Base-by-base conservation (phyloP, 1,140 invertebrate species). In the Trichonephila clavipes region DNA sequence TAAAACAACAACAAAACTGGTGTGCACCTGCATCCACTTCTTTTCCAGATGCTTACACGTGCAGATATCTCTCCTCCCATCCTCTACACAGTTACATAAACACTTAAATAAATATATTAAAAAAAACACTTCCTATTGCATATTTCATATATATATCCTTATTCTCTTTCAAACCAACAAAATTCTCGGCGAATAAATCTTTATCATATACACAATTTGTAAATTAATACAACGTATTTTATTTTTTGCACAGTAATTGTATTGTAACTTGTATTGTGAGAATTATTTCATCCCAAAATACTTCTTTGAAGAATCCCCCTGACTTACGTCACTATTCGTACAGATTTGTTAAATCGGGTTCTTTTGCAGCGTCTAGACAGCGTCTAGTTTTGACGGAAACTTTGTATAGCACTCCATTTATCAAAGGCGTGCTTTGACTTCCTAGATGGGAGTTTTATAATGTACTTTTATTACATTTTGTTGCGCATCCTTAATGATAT, bases 321-420 rank as follows among this genome's bases (percentile, higher is more conserved):
- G 24, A 16, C 24, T 18, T 77, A 18, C 69, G 7, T 14, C 28
- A 77, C 28, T 77, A 28, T 77, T 77, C 24, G 10, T 24, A 24
- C 12, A 24, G 69, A 77, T 77, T 28, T 10, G 18, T 28, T 34
- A 14, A 28, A 16, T 24, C 69, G 16, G 24, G 28, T 77, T 77
- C 28, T 40, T 12, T 24, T 8, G 24, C 64, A 24, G 6, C 64
- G 69, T 77, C 69, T 77, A 77, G 69, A 77, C 69, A 12, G 69
- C 16, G 69, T 77, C 69, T 77, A 14, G 69, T 77, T 77, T 77
- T 16, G 16, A 14, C 69, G 69, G 69, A 77, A 77, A 34, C 28
- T 77, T 77, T 34, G 69, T 77, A 34, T 34, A 77, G 16, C 69
- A 77, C 69, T 24, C 69, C 69, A 77, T 77, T 77, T 77, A 77